Evolutionary conservation across 2,113 vertebrate species (phyloP), one percentile per base, ranked within the genome.

Genomic region (Coptodon rendalli): DNA sequence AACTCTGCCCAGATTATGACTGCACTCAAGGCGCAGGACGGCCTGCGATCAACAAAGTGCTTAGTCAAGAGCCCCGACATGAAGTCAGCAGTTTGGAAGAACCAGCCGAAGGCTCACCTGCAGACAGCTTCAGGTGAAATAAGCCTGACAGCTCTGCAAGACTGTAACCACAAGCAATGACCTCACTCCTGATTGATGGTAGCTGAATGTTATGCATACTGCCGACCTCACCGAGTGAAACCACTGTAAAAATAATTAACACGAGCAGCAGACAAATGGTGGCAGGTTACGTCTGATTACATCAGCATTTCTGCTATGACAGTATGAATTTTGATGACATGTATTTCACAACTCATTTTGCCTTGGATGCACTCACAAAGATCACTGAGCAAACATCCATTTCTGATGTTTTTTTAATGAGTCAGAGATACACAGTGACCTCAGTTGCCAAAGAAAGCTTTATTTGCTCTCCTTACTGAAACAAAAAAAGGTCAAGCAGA

Each of bases 11-110:
- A 81, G 34, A 89, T 40, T 14, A 50, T 68, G 68, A 84, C 71
- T 3, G 6, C 38, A n/a, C 14, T 61, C 48, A 2, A 68, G 19
- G 59, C 8, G 9, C 53, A 84, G 82, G 81, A 82, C 7, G 2
- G 24, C 89, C 68, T 43, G 22, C 7, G 6, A 43, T 73, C 59
- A 68, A 84, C 73, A 89, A 90, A 90, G 16, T 43, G 79, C 76
- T 87, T 34, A 83, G 81, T 45, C 9, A 0, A 38, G 80, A 5
- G 59, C 59, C 4, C 17, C 82, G 85, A 85, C 66, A 54, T 34
- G 7, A 86, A 61, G 84, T 95, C 90, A 89, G 89, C 83, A 11
- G 38, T 68, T 66, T 3, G 56, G 68, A 40, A 87, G 82, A 52
- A 88, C 89, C 48, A 10, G 68, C 53, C 85, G 83, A 80, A 86